These are phyloP conservation scores for Agrochola lychnidis DNA, from an alignment of 2,888 invertebrate genomes.

Conservation along the genomic window DNA sequence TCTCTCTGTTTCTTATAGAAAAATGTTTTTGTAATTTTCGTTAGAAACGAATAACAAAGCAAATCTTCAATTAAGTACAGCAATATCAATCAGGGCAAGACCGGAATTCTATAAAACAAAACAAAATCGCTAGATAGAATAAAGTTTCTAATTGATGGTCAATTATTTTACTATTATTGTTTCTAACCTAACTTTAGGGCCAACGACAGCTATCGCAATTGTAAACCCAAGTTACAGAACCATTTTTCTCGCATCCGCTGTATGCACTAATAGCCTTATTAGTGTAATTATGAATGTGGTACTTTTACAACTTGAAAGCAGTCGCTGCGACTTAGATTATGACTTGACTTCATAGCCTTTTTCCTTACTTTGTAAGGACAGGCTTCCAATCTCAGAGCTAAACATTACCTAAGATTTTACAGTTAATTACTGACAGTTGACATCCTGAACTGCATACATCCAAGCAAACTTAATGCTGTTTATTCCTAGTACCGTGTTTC, in stretches of 20 bases:
- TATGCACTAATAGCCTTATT: slow-evolving; percentile 75
- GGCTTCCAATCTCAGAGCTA: not conserved
- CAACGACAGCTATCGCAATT: slow-evolving; percentile 65
- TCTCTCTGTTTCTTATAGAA: not conserved
- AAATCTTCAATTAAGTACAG: not conserved
- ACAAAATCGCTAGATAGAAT: slow-evolving; percentile 29
- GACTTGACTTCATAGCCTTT: slow-evolving; percentile 3
- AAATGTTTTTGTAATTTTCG: not conserved
- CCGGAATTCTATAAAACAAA: slow-evolving; percentile 1
- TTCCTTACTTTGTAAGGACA: slow-evolving; percentile 23
- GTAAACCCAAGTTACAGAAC: slow-evolving; percentile 70
- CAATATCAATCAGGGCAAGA: not conserved
- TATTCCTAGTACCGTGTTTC: too few species aligned
- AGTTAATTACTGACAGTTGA: not conserved
- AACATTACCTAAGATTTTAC: not conserved
- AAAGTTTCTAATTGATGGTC: slow-evolving; percentile 37
- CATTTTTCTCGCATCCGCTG: slow-evolving; percentile 76
- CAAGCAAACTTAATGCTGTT: not conserved
- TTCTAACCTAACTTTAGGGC: slow-evolving; percentile 22
- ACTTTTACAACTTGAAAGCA: slow-evolving; percentile 67
- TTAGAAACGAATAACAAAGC: not conserved
- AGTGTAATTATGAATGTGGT: slow-evolving; percentile 73
- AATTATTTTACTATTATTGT: slow-evolving; percentile 41
- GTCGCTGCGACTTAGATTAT: slow-evolving; percentile 34
- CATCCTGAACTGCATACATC: not conserved